Conservation (phyloP, 1,140 invertebrate species). For the Dysdera silvatica region DNA sequence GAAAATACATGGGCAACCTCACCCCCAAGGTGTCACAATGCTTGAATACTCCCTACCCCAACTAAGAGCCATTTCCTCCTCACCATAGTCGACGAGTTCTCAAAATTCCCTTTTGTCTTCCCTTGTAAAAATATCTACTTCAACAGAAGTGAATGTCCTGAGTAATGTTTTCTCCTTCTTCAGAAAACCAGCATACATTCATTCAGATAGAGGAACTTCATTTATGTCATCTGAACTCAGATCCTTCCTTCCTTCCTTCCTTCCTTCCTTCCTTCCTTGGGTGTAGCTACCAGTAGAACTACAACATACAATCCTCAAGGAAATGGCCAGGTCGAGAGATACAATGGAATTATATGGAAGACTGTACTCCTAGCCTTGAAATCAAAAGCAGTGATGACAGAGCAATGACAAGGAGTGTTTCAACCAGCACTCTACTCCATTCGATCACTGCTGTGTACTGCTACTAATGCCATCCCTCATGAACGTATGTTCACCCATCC, state of each 20-base stretch:
- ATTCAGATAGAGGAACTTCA: conserved; percentile 30
- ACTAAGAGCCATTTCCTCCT: conserved; percentile 35
- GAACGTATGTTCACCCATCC: conserved; percentile 1
- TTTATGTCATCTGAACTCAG: conserved; percentile 32
- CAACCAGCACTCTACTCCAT: conserved; percentile 10
- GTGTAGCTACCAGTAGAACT: conserved; percentile 27
- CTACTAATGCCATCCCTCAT: conserved; percentile 27
- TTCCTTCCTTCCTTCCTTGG: conserved; percentile 7
- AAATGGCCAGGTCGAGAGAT: conserved; percentile 29
- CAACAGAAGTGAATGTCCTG: conserved; percentile 33
- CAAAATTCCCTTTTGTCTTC: conserved; percentile 39
- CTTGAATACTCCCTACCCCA: conserved; percentile 34
- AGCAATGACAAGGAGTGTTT: conserved; percentile 12
- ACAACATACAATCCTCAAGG: conserved; percentile 28
- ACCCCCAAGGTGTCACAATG: background rate
- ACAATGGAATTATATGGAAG: conserved; percentile 34
- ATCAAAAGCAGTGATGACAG: background rate
- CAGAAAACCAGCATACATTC: conserved; percentile 28
- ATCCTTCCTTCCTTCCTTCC: no score
- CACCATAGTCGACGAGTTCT: conserved; percentile 38
- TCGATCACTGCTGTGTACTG: conserved; percentile 20
- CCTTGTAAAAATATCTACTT: conserved; percentile 30
- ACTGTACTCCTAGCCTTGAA: conserved; percentile 23
- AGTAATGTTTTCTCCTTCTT: conserved; percentile 31
- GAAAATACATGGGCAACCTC: conserved; percentile 34